Conservation (phyloP, 1,140 invertebrate species). For the Macrobrachium nipponense region DNA sequence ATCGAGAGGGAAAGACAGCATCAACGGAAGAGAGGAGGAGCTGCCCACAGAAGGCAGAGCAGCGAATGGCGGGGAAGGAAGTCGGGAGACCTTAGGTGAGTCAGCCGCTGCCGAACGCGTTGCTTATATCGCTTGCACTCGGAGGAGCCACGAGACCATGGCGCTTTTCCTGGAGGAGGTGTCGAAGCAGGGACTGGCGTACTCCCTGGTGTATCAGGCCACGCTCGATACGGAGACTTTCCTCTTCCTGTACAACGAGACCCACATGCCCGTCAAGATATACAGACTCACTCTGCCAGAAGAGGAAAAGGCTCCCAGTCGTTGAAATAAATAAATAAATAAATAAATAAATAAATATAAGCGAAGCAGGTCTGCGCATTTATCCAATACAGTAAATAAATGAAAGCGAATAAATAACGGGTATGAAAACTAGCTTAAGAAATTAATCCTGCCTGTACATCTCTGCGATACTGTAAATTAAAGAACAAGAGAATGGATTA, state of each 20-base stretch:
- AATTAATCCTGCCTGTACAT: too few species aligned
- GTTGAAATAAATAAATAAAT: background rate
- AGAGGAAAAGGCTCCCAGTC: background rate
- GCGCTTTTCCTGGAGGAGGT: constrained; percentile 54
- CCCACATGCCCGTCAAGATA: constrained; percentile 50
- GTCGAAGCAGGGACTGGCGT: constrained; percentile 28
- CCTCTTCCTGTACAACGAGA: constrained; percentile 60
- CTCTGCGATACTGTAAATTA: too few species aligned
- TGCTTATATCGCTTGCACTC: constrained; percentile 55
- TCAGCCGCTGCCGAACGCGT: background rate
- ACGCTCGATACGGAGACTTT: constrained; percentile 52
- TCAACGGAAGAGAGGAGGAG: too few species aligned
- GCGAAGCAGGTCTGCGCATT: too few species aligned
- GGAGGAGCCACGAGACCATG: constrained; percentile 52
- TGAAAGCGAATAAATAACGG: too few species aligned
- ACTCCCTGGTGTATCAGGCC: constrained; percentile 49
- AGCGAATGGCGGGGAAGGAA: background rate
- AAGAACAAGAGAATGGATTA: too few species aligned
- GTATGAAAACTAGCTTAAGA: too few species aligned
- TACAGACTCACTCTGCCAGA: constrained; percentile 22
- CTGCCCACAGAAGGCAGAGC: too few species aligned
- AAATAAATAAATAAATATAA: background rate
- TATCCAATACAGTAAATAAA: too few species aligned
- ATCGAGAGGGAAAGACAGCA: too few species aligned
- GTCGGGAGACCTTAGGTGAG: background rate